These are phyloP conservation scores for Leptonema lineaticorne DNA, from an alignment of 1,140 invertebrate species.

Conservation along the genomic window DNA sequence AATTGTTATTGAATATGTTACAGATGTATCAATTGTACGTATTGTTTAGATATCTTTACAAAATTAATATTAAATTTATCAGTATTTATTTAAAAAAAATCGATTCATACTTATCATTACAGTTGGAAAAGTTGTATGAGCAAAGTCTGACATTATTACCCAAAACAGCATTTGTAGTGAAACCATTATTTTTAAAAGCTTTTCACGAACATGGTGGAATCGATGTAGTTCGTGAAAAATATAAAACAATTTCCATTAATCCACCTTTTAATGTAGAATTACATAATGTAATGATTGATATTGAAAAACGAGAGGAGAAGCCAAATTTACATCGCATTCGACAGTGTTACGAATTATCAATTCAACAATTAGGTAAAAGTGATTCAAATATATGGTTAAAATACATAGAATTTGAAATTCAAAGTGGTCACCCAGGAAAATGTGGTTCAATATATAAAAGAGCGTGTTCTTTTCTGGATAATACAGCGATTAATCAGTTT, in stretches of 20 bases:
- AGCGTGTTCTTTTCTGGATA: conserved; percentile 46
- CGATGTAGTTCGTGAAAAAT: conserved; percentile 49
- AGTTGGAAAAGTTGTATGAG: conserved; percentile 53
- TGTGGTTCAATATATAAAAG: conserved; percentile 52
- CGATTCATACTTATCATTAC: conserved; percentile 4
- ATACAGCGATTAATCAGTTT: conserved; percentile 25
- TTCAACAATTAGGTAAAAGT: conserved; percentile 55
- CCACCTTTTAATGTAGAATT: conserved; percentile 54
- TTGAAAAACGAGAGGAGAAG: conserved; percentile 54
- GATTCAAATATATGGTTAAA: conserved; percentile 61
- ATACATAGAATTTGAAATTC: conserved; percentile 60
- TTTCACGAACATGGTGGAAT: conserved; percentile 47
- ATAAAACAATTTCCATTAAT: conserved; percentile 47
- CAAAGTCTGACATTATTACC: conserved; percentile 47
- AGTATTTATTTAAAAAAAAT: background rate
- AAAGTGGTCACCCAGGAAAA: conserved; percentile 51
- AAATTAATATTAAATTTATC: background rate
- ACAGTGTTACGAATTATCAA: conserved; percentile 52
- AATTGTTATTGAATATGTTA: conserved; percentile 45
- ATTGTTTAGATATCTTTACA: conserved; percentile 47
- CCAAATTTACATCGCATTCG: conserved; percentile 47
- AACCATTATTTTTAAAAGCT: conserved; percentile 56
- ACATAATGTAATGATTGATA: conserved; percentile 55
- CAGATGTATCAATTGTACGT: conserved; percentile 55
- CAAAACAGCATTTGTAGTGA: conserved; percentile 49